These are phyloP conservation scores for Lasioglossum morio DNA, from an alignment of 2,888 invertebrate genomes.

Conservation along the genomic window DNA sequence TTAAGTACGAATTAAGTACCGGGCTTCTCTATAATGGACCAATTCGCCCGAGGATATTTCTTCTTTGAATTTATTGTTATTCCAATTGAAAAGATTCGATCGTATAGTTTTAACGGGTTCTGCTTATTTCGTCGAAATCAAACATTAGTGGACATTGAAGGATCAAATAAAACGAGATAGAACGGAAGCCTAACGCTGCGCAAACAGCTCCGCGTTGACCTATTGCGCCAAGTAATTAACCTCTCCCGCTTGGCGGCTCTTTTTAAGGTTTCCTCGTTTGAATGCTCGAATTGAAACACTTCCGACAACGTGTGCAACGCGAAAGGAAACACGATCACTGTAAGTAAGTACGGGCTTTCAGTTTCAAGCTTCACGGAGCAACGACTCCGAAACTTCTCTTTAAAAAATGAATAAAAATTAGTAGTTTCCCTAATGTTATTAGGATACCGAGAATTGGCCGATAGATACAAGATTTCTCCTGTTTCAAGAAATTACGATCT, in stretches of 20 bases:
- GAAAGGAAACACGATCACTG: neutral
- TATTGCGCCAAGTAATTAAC: slow-evolving; percentile 75
- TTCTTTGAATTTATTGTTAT: too few species aligned
- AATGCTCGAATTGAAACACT: slow-evolving; percentile 17
- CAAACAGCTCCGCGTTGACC: slow-evolving; percentile 70
- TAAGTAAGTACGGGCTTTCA: neutral
- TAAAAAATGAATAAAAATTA: neutral
- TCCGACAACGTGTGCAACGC: neutral
- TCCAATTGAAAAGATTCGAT: neutral
- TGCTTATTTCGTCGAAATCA: neutral
- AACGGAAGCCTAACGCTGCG: slow-evolving; percentile 74
- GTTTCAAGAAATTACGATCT: too few species aligned
- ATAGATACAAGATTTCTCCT: too few species aligned
- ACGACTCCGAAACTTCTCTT: neutral
- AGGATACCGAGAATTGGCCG: too few species aligned
- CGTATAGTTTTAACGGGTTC: neutral
- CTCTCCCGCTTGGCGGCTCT: slow-evolving; percentile 50
- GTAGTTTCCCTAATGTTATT: too few species aligned
- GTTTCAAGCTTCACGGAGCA: neutral
- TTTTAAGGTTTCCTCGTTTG: slow-evolving; percentile 59
- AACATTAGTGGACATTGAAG: neutral
- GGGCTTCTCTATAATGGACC: neutral
- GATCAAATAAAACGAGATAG: slow-evolving; percentile 26
- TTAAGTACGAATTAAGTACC: neutral
- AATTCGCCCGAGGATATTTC: neutral